Evolutionary conservation across 2,888 invertebrate species (phyloP).

Genomic region (Stenodera caucasica): DNA sequence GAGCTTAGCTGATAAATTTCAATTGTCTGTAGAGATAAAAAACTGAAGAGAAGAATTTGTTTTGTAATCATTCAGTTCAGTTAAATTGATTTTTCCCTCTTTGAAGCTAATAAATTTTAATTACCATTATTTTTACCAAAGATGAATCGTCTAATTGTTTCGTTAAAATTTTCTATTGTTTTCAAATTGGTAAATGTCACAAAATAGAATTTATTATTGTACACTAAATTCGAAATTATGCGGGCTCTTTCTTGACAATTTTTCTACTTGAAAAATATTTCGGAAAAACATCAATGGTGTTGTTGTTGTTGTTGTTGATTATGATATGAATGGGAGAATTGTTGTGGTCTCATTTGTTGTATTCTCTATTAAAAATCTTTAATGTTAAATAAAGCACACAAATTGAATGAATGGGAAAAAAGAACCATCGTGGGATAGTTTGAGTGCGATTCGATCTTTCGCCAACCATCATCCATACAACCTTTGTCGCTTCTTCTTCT

Average conservation of each 20-base stretch:
- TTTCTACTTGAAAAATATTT: background rate
- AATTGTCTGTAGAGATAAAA: too few species aligned
- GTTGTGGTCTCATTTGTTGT: too few species aligned
- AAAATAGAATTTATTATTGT: background rate
- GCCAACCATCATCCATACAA: too few species aligned
- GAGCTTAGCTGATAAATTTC: too few species aligned
- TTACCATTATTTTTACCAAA: background rate
- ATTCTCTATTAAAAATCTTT: background rate
- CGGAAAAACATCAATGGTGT: background rate
- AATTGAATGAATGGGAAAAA: background rate
- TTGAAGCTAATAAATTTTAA: slow-evolving; percentile 1
- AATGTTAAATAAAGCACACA: too few species aligned
- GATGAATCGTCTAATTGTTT: background rate
- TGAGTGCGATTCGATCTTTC: background rate
- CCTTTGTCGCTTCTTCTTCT: background rate
- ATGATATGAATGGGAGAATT: too few species aligned
- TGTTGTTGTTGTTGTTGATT: background rate
- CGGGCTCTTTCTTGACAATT: background rate
- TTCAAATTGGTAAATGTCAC: background rate
- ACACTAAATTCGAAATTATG: background rate
- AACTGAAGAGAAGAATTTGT: too few species aligned
- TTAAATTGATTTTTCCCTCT: too few species aligned
- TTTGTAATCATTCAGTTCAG: too few species aligned
- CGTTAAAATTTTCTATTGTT: background rate
- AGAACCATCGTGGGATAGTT: background rate